A percentile compares a stretch with the other conserved stretches of the same genome.
phyloP scores from a whole-genome alignment of 1,140 invertebrate genomes.

The Drosophila seguyi region DNA sequence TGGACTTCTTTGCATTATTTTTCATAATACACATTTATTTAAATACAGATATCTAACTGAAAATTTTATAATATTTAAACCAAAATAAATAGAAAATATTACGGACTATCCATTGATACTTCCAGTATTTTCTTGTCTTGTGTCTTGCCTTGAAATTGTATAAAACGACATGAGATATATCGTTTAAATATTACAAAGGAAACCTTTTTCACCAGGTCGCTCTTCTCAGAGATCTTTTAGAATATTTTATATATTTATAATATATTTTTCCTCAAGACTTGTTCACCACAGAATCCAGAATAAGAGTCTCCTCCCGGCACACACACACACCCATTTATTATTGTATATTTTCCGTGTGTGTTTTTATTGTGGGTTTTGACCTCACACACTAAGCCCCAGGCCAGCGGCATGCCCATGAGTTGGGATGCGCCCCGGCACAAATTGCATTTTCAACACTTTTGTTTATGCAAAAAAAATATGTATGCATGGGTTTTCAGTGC shows the following conservation, averaged over 20 bases:
- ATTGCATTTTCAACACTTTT: constrained; percentile 83
- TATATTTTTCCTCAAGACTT: background rate
- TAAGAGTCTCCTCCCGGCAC: no score
- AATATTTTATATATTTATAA: background rate
- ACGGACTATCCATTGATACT: background rate
- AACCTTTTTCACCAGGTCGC: background rate
- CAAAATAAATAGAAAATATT: background rate
- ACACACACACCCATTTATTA: constrained; percentile 1
- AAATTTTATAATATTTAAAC: background rate
- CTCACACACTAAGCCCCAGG: constrained; percentile 60
- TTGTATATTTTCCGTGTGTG: constrained; percentile 20
- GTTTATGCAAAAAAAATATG: constrained; percentile 80
- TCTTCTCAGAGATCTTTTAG: background rate
- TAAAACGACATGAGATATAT: background rate
- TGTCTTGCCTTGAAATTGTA: background rate
- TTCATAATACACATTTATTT: no score
- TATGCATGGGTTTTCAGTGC: constrained; percentile 50
- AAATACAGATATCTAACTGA: no score
- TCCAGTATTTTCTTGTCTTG: background rate
- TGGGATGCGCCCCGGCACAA: constrained; percentile 34
- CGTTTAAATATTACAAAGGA: background rate
- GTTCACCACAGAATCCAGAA: background rate
- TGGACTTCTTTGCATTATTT: no score
- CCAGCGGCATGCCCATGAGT: constrained; percentile 1
- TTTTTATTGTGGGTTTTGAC: constrained; percentile 69